Evolutionary conservation across 1,140 invertebrate genomes (phyloP).

Genomic region (Diachasmimorpha longicaudata): DNA sequence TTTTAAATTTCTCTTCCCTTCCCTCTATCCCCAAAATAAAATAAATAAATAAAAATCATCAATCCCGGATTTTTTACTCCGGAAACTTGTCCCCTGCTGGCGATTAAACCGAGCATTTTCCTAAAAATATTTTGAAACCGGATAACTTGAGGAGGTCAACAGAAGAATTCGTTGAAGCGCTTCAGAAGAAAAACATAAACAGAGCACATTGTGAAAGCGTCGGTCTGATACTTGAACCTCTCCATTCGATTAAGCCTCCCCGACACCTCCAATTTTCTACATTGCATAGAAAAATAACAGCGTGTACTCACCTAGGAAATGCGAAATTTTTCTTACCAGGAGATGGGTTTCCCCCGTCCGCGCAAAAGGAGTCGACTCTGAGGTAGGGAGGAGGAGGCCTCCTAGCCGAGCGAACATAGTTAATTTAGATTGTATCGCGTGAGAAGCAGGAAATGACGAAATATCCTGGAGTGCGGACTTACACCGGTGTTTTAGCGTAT

Average conservation of each 20-base stretch:
- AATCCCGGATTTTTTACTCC: too few species aligned
- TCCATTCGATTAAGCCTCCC: background rate
- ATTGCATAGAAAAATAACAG: background rate
- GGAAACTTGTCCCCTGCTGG: too few species aligned
- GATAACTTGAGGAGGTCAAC: background rate
- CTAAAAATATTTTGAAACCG: too few species aligned
- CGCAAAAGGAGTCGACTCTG: slow-evolving; percentile 38
- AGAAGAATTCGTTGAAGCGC: background rate
- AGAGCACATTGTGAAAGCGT: background rate
- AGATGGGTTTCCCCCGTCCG: slow-evolving; percentile 28
- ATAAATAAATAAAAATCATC: too few species aligned
- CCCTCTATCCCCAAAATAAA: too few species aligned
- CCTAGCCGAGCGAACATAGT: slow-evolving; percentile 63
- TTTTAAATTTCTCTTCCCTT: too few species aligned
- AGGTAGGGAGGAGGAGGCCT: slow-evolving; percentile 52
- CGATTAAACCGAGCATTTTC: too few species aligned
- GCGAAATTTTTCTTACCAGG: slow-evolving; percentile 53
- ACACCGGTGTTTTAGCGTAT: slow-evolving; percentile 38
- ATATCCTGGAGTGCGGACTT: slow-evolving; percentile 64
- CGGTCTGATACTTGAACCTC: background rate
- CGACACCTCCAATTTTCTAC: background rate
- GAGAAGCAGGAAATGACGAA: slow-evolving; percentile 65
- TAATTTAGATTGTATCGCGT: slow-evolving; percentile 66
- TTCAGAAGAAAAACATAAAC: background rate
- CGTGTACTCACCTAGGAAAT: slow-evolving; percentile 49